phyloP scores from a whole-genome alignment of 2,888 invertebrate genomes.

The Epinotia ramella region DNA sequence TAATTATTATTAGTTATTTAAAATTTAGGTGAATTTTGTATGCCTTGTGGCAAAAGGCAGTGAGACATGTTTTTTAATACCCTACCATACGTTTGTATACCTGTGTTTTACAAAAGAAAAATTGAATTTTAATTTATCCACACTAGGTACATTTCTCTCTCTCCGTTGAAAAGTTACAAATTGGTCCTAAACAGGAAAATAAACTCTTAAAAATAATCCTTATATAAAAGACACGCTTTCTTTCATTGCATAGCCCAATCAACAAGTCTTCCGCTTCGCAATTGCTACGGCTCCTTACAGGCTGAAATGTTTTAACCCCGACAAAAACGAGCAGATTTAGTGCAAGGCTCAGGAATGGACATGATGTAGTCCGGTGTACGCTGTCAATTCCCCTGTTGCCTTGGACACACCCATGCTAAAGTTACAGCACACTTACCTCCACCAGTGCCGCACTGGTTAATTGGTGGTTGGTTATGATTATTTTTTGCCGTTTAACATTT shows the following conservation, averaged over 20 bases:
- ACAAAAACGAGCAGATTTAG: slow-evolving; percentile 58
- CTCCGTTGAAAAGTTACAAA: no score
- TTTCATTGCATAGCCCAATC: neutral
- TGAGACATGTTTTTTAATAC: no score
- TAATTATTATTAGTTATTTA: no score
- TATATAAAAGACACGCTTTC: neutral
- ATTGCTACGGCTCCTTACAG: slow-evolving; percentile 2
- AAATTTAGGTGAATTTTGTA: no score
- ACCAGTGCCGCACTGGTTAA: slow-evolving; percentile 12
- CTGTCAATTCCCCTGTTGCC: slow-evolving; percentile 71
- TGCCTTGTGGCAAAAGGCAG: no score
- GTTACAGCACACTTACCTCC: slow-evolving; percentile 15
- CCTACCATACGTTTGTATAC: no score
- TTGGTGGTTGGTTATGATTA: neutral
- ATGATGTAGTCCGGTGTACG: slow-evolving; percentile 63
- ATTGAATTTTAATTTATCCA: no score
- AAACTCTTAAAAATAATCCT: no score
- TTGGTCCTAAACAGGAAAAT: no score
- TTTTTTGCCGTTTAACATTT: neutral
- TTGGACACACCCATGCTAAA: slow-evolving; percentile 73
- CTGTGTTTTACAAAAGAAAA: no score
- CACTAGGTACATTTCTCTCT: no score
- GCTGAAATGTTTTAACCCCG: slow-evolving; percentile 8
- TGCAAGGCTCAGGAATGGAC: slow-evolving; percentile 62
- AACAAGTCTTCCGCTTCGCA: slow-evolving; percentile 27